These are phyloP conservation scores for Alouatta palliata DNA, from an alignment of 2,113 vertebrate species.

Conservation along the genomic window DNA sequence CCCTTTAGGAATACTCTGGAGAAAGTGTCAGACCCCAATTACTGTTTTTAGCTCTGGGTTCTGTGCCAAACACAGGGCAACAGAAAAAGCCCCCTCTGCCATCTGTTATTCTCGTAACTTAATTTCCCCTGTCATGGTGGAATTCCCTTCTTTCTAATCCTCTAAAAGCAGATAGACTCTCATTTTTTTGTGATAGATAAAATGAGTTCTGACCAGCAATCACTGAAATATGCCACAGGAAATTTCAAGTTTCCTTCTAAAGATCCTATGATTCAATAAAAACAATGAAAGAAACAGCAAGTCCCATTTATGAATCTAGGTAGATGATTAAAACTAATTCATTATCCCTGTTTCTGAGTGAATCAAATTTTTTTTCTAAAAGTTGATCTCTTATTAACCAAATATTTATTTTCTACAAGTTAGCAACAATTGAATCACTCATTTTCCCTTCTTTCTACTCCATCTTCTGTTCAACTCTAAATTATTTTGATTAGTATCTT, in stretches of 20 bases:
- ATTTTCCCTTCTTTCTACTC: neutral
- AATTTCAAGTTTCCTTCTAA: neutral
- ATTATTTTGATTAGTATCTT: slow-evolving; percentile 4
- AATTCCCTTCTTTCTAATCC: neutral
- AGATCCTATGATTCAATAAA: neutral
- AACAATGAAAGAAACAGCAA: neutral
- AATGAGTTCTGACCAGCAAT: neutral
- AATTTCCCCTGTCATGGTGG: neutral
- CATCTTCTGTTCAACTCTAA: neutral
- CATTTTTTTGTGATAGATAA: neutral
- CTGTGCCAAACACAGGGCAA: neutral
- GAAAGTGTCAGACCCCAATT: neutral
- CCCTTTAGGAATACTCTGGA: neutral
- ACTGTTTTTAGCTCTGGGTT: neutral
- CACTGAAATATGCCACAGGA: neutral
- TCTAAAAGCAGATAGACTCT: neutral
- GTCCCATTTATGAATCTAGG: neutral
- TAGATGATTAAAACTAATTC: neutral
- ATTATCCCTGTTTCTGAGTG: neutral
- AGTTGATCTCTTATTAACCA: neutral
- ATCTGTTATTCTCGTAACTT: neutral
- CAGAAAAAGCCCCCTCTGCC: neutral
- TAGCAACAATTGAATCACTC: neutral
- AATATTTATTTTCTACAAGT: neutral
- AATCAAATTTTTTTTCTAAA: neutral